phyloP scores from a whole-genome alignment of 2,797 vertebrate species.

The Heteromormyrus szaboi region DNA sequence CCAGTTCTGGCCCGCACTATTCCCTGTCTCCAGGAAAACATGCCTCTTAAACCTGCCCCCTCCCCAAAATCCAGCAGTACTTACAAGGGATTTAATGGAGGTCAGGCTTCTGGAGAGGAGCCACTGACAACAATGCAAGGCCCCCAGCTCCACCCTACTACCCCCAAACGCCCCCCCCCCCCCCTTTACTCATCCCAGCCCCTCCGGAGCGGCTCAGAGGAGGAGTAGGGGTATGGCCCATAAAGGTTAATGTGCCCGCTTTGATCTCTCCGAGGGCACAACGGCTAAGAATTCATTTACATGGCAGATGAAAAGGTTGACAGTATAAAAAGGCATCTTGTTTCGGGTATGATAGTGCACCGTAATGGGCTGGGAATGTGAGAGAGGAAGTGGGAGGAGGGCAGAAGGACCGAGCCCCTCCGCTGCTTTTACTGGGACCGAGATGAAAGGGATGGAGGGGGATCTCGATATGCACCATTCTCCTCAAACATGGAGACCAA shows the following conservation, averaged over 20 bases:
- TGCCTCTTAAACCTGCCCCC: background rate
- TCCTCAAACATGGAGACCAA: slow-evolving; percentile 94
- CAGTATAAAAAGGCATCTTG: slow-evolving; percentile 99
- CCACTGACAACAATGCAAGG: slow-evolving; percentile 77
- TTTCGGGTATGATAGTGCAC: slow-evolving; percentile 97
- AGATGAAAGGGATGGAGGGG: slow-evolving; percentile 95
- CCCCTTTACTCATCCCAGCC: slow-evolving; percentile 33
- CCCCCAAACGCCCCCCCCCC: background rate
- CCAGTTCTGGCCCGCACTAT: background rate
- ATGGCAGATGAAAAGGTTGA: slow-evolving; percentile 99
- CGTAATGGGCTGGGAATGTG: slow-evolving; percentile 96
- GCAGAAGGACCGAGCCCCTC: slow-evolving; percentile 75
- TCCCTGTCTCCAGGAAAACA: background rate
- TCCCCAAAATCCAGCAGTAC: background rate
- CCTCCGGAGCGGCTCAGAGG: slow-evolving; percentile 58
- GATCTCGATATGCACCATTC: slow-evolving; percentile 81
- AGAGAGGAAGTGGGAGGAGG: slow-evolving; percentile 82
- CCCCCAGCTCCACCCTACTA: slow-evolving; percentile 54
- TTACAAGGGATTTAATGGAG: slow-evolving; percentile 68
- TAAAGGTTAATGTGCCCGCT: slow-evolving; percentile 98
- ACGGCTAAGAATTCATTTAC: slow-evolving; percentile 99
- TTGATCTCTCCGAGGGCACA: slow-evolving; percentile 98
- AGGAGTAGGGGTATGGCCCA: slow-evolving; percentile 48
- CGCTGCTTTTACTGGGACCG: slow-evolving; percentile 90
- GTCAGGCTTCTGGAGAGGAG: slow-evolving; percentile 63